Base-by-base conservation (phyloP, 2,113 vertebrate species). In the Notarius quadriscutis region DNA sequence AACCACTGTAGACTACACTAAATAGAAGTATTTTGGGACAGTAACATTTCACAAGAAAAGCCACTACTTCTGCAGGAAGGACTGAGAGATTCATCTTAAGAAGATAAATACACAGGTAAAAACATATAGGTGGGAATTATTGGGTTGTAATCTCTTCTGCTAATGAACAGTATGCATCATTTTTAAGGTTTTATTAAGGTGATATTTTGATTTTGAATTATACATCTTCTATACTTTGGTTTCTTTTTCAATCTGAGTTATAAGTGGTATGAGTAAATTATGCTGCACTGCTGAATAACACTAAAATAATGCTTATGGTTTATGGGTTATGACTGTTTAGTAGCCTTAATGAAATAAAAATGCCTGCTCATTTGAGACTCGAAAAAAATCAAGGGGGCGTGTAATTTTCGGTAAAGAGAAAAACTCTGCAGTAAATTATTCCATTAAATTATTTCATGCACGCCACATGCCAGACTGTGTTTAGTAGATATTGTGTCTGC, bases 91-190 rank as follows among this genome's bases (percentile, higher is more conserved):
- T 83, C 25, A 75, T 67, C 84, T 62, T 25, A 15, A 82, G 75
- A 75, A 67, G 77, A 60, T 20, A 69, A 72, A 60, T 48, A n/a
- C 69, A 81, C 83, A 89, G 89, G 89, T 89, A 89, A 89, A 87
- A 34, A 10, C 14, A n/a, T 53, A 11, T 7, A 53, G 58, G 7
- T 62, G 69, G 6, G 11, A 62, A 12, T 51, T n/a, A 41, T 5
- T 50, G 7, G 7, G 12, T n/a, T 0, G 5, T 30, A 74, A 27
- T 8, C 67, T 55, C 27, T 12, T 55, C 18, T 57, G 25, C 1
- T 25, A 81, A 34, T 86, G 48, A 17, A 41, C 30, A 81, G 2
- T 48, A 84, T 18, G 4, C 14, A n/a, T 55, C 4, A 69, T 51
- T 55, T 27, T 67, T 18, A 65, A 51, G 53, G 30, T 41, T 62